These are phyloP conservation scores for Agelaius tricolor DNA, from an alignment of 2,113 vertebrate species.

Conservation along the genomic window DNA sequence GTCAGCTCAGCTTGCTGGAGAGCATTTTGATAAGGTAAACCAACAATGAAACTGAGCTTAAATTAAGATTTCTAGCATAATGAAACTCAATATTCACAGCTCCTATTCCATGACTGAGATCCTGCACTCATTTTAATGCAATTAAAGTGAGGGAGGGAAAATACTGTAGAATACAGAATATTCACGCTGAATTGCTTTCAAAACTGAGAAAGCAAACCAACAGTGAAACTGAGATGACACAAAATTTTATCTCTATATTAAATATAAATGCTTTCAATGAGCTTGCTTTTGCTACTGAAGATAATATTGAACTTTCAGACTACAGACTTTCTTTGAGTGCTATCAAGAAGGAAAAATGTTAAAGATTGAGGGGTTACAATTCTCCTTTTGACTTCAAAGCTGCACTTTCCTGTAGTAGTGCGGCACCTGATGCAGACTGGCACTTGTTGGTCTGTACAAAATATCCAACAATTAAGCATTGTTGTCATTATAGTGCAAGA, in stretches of 20 bases:
- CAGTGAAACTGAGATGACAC: background rate
- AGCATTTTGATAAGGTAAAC: constrained; percentile 44
- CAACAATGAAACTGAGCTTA: constrained; percentile 44
- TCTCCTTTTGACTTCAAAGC: background rate
- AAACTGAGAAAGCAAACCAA: background rate
- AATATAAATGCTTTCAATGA: background rate
- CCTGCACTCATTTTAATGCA: background rate
- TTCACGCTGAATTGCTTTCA: background rate
- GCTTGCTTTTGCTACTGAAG: background rate
- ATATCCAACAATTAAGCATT: background rate
- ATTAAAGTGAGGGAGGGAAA: background rate
- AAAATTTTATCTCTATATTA: background rate
- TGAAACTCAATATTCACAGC: background rate
- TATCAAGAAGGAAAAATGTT: background rate
- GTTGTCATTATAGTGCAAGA: no score
- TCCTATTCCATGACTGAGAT: background rate
- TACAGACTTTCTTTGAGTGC: fast-evolving
- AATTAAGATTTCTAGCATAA: constrained; percentile 55
- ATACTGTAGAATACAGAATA: background rate
- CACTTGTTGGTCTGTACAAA: background rate
- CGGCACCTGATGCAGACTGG: background rate
- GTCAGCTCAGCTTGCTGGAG: constrained; percentile 49
- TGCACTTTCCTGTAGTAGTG: background rate
- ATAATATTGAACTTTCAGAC: background rate
- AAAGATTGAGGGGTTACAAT: background rate